Percentiles rank a stretch among this genome's conserved stretches.
These are phyloP conservation scores for Danio aesculapii DNA, from an alignment of 2,797 vertebrate genomes.

Conservation along the genomic window DNA sequence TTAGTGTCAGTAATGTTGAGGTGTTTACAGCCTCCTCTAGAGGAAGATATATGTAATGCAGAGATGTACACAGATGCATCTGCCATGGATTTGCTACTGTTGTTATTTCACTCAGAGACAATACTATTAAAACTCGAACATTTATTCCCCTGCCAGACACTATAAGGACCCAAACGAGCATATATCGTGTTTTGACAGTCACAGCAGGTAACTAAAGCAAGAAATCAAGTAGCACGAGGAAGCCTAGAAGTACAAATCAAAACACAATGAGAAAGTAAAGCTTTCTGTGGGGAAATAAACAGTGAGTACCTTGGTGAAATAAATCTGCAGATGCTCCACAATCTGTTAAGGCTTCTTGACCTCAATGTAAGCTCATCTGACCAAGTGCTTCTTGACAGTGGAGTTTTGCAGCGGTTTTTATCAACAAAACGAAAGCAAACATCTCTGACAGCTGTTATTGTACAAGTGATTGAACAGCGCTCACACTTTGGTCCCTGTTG, in stretches of 20 bases:
- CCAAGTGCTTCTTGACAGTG: conserved; percentile 10
- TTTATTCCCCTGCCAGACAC: not conserved
- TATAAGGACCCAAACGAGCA: not conserved
- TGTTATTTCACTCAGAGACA: not conserved
- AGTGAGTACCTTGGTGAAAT: not conserved
- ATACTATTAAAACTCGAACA: not conserved
- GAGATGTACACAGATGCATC: not conserved
- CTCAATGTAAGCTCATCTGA: conserved; percentile 17
- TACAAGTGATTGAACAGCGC: conserved; percentile 40
- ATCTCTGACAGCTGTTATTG: conserved; percentile 32
- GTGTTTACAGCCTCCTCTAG: conserved; percentile 50
- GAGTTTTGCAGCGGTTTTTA: conserved; percentile 27
- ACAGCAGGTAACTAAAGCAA: not conserved
- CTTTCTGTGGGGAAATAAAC: conserved; percentile 36
- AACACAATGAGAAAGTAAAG: conserved; percentile 13
- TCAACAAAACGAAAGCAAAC: conserved; percentile 42
- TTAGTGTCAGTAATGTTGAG: not conserved
- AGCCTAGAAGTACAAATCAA: conserved; percentile 3
- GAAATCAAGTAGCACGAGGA: not conserved
- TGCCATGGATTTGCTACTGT: conserved; percentile 8
- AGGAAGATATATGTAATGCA: conserved; percentile 34
- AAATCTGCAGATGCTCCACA: conserved; percentile 20
- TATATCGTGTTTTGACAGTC: not conserved
- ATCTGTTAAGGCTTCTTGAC: conserved; percentile 38
- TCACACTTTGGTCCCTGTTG: conserved; percentile 26